Evolutionary conservation across 92 coral and sea anemone species (phyloP), one percentile per base, ranked within the genome.

Genomic region (Montipora capitata): DNA sequence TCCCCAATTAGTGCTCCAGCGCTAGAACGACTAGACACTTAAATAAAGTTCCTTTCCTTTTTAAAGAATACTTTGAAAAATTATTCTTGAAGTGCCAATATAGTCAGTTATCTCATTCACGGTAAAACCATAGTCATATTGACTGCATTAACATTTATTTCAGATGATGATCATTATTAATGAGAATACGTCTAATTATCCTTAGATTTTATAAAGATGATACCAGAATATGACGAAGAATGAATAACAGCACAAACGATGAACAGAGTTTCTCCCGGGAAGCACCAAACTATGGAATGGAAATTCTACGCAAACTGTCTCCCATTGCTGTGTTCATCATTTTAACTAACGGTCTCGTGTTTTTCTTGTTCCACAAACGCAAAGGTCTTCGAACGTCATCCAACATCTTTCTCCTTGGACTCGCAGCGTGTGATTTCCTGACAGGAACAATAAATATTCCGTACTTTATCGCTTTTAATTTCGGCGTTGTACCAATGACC

Each of bases 401-500:
- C 48, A 80, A 80, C n/a, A 3, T 20, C 51, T 5, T 68, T n/a
- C 73, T 80, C 3, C 85, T 80, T 51, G 73, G 85, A 4, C 70
- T 80, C 10, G 67, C 85, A 51, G 56, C 52, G 9, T 80, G 85
- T 42, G 85, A 80, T 76, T 67, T 80, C 27, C 11, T 80, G 63
- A 80, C 85, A 9, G 76, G 76, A 11, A 17, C 76, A 35, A 48
- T 80, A 6, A 80, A 38, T 44, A 80, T 80, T 67, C 85, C 85
- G 0, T 80, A 51, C 76, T 68, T 67, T 7, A 27, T 80, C 5
- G 39, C 67, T 14, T 67, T 20, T 49, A 2, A 15, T 2, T 80
- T 68, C 15, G 3, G 10, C 7, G 85, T 80, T 13, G 70, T 82
- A 71, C 81, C 80, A 4, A 4, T 2, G 4, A 69, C 17, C 18